These are phyloP conservation scores for Neomonachus schauinslandi DNA, from an alignment of 2,113 vertebrate species.

Conservation along the genomic window DNA sequence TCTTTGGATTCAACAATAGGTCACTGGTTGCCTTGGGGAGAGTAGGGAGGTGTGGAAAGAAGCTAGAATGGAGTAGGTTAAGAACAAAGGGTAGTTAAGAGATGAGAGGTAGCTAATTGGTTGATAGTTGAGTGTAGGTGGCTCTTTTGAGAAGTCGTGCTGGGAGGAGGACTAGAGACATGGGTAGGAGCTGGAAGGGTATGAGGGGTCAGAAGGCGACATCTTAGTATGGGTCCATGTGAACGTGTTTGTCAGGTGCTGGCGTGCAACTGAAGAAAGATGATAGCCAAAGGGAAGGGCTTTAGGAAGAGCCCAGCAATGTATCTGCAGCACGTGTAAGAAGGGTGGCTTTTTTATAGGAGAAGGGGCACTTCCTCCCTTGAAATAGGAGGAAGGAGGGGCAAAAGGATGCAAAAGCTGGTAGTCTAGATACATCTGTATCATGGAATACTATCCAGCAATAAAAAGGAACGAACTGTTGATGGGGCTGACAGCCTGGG, in stretches of 20 bases:
- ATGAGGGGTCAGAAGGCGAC: not conserved
- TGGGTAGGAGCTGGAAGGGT: not conserved
- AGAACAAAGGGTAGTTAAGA: not conserved
- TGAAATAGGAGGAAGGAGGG: not conserved
- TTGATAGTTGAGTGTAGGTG: no score
- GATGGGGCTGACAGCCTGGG: not conserved
- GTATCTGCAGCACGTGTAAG: not conserved
- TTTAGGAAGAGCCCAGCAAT: not conserved
- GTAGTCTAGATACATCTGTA: not conserved
- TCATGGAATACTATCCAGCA: not conserved
- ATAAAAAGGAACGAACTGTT: not conserved
- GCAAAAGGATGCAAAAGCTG: not conserved
- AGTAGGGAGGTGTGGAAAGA: not conserved
- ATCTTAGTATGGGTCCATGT: accelerated
- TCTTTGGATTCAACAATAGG: not conserved
- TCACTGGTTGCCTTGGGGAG: not conserved
- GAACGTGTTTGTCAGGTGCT: not conserved
- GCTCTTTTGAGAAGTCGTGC: not conserved
- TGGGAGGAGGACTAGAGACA: not conserved
- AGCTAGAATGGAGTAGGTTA: not conserved
- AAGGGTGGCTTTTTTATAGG: not conserved
- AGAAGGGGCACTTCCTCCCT: not conserved
- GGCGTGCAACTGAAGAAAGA: not conserved
- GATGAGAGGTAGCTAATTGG: not conserved
- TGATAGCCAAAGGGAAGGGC: not conserved